phyloP scores from a whole-genome alignment of 1,140 invertebrate species.

The Vollenhovia emeryi region DNA sequence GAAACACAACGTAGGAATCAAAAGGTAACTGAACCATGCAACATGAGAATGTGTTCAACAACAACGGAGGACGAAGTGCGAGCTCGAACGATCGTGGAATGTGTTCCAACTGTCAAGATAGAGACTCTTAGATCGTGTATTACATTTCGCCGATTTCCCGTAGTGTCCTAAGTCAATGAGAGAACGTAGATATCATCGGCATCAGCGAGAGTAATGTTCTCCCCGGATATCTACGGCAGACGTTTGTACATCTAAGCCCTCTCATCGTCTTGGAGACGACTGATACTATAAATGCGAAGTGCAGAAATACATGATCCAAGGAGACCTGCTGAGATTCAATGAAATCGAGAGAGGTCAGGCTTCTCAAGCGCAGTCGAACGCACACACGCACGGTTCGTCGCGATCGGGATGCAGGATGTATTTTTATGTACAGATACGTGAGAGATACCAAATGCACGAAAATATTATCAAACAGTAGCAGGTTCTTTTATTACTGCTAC shows the following conservation, averaged over 20 bases:
- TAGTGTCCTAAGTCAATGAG: not conserved
- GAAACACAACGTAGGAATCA: constrained; percentile 85
- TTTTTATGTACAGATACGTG: constrained; percentile 71
- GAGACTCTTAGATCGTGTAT: constrained; percentile 13
- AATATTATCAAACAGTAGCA: constrained; percentile 72
- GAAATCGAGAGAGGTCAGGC: constrained; percentile 55
- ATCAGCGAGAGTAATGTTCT: constrained; percentile 1
- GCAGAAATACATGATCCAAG: constrained; percentile 16
- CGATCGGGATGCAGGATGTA: constrained; percentile 71
- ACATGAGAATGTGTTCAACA: constrained; percentile 80
- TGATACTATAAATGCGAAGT: not conserved
- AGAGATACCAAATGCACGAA: constrained; percentile 71
- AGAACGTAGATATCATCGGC: not conserved
- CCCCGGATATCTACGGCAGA: not conserved
- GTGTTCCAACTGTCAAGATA: constrained; percentile 38
- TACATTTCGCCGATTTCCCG: not conserved
- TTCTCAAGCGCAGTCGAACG: constrained; percentile 63
- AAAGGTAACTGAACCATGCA: constrained; percentile 86
- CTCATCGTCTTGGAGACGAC: not conserved
- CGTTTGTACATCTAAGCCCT: not conserved
- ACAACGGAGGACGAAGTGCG: constrained; percentile 57
- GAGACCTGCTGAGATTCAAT: constrained; percentile 40
- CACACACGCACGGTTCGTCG: constrained; percentile 62
- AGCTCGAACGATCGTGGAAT: constrained; percentile 50
- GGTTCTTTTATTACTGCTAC: constrained; percentile 63